phyloP scores from a whole-genome alignment of 2,888 invertebrate species.

The Leucophora obtusa region DNA sequence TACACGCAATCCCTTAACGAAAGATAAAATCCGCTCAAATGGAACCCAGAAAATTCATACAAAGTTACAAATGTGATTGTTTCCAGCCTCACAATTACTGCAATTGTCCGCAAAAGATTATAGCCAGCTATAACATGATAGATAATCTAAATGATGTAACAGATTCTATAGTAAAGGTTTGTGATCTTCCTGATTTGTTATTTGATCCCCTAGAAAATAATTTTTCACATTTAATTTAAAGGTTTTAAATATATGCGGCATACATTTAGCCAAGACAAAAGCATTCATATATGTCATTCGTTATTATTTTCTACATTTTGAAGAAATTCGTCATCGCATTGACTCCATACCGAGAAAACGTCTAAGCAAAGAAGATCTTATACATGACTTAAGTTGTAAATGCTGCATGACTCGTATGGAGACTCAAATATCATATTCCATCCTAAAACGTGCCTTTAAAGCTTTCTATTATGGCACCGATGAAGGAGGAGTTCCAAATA shows the following conservation, averaged over 20 bases:
- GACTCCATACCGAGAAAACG: conserved; percentile 64
- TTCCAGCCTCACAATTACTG: conserved; percentile 59
- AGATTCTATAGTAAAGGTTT: conserved; percentile 19
- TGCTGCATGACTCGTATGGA: conserved; percentile 73
- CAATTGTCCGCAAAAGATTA: conserved; percentile 55
- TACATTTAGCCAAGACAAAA: conserved; percentile 70
- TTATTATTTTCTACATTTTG: conserved; percentile 73
- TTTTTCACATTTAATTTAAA: neutral
- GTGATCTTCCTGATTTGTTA: neutral
- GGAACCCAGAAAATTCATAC: conserved; percentile 49
- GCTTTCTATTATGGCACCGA: conserved; percentile 74
- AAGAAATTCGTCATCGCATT: conserved; percentile 70
- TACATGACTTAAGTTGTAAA: conserved; percentile 73
- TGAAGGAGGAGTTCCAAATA: conserved; percentile 69
- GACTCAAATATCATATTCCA: conserved; percentile 73
- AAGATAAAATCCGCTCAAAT: neutral
- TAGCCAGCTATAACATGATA: conserved; percentile 31
- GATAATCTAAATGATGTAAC: conserved; percentile 52
- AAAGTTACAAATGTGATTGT: conserved; percentile 64
- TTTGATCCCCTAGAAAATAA: no score
- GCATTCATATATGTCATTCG: conserved; percentile 70
- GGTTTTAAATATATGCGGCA: conserved; percentile 69
- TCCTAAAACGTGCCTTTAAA: conserved; percentile 73
- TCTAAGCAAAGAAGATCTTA: conserved; percentile 73
- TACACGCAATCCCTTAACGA: no score